Conservation (phyloP, 2,113 vertebrate species). For the Xiphias gladius region DNA sequence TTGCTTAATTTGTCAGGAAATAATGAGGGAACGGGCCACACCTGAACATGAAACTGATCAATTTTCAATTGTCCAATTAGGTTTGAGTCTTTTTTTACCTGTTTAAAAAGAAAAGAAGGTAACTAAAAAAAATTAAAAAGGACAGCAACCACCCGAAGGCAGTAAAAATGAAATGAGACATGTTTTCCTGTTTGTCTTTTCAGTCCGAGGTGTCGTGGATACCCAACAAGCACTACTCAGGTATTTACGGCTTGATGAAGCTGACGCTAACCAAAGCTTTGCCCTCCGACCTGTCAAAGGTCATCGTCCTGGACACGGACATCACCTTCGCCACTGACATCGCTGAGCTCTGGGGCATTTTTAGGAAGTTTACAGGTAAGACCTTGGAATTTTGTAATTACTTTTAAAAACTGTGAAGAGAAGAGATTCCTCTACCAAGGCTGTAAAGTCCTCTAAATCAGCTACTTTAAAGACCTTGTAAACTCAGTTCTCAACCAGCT, state of each 20-base stretch:
- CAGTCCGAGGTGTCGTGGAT: conserved; percentile 97
- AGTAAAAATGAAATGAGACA: too few relatives aligned
- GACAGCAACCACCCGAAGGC: not conserved
- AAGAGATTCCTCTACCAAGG: too few relatives aligned
- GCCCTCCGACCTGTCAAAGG: conserved; percentile 90
- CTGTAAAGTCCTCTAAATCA: too few relatives aligned
- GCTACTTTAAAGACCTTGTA: too few relatives aligned
- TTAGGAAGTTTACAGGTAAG: conserved; percentile 93
- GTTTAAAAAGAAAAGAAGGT: not conserved
- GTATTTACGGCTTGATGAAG: conserved; percentile 98
- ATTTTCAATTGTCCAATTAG: too few relatives aligned
- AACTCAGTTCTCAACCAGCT: too few relatives aligned
- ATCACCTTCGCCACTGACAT: conserved; percentile 98
- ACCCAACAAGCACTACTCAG: conserved; percentile 98
- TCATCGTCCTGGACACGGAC: conserved; percentile 97
- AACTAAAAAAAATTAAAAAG: too few relatives aligned
- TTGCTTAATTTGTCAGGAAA: too few relatives aligned
- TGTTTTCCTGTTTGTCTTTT: conserved; percentile 19
- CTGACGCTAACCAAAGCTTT: conserved; percentile 91
- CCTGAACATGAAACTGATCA: too few relatives aligned
- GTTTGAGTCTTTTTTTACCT: not conserved
- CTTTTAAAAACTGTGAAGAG: too few relatives aligned
- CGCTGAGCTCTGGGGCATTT: conserved; percentile 96
- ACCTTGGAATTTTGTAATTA: not conserved
- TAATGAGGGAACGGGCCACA: too few relatives aligned